A percentile compares a stretch with the other conserved stretches of the same genome.
Conservation (phyloP, 2,888 invertebrate genomes). For the Augiades crinisus region DNA sequence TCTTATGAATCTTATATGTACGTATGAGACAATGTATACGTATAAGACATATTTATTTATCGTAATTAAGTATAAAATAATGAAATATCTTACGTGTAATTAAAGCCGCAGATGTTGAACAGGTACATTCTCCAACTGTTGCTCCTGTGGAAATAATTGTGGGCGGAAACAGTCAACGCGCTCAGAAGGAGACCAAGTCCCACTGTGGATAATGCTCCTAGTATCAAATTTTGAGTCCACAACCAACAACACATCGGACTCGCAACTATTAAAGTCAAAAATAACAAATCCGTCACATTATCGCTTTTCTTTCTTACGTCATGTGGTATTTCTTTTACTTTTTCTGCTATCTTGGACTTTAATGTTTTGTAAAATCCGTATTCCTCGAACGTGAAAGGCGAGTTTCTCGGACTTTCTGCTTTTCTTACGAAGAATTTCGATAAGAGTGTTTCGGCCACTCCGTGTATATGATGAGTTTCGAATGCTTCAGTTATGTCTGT, state of each 20-base stretch:
- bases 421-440: constrained; percentile 85
- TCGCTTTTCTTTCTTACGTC: constrained; percentile 57
- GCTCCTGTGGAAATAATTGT: constrained; percentile 90
- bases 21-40: no score
- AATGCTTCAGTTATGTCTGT: constrained; percentile 85
- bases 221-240: constrained; percentile 46
- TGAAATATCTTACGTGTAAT: constrained; percentile 78
- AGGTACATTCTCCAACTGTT: constrained; percentile 92
- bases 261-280: constrained; percentile 45
- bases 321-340: constrained; percentile 76
- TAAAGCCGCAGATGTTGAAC: constrained; percentile 85
- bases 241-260: constrained; percentile 55
- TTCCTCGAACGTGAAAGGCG: constrained; percentile 87
- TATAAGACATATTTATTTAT: no score
- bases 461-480: constrained; percentile 81
- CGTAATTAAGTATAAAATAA: no score
- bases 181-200: constrained; percentile 49
- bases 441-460: constrained; percentile 81
- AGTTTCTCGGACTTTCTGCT: constrained; percentile 83
- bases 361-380: constrained; percentile 90
- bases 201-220: constrained; percentile 48
- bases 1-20: no score
- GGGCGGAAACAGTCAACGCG: constrained; percentile 81
- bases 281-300: constrained; percentile 49
- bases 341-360: constrained; percentile 80